These are phyloP conservation scores for Blomia tropicalis DNA, from an alignment of 2,888 invertebrate species.

Conservation along the genomic window DNA sequence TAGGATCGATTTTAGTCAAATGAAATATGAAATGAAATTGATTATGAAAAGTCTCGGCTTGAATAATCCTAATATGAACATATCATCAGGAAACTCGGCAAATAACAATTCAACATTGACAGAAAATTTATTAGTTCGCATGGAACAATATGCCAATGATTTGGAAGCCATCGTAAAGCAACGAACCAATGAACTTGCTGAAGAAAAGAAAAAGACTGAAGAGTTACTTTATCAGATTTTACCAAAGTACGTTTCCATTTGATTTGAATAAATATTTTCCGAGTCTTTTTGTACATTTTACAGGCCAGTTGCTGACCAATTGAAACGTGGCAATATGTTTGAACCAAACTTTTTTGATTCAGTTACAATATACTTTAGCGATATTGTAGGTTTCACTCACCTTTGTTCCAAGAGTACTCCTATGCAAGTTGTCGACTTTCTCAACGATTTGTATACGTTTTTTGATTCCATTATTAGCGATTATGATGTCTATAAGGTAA, in stretches of 20 bases:
- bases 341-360: constrained; percentile 81
- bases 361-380: constrained; percentile 89
- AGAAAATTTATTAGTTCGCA: constrained; percentile 95
- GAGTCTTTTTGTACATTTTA: too few relatives aligned
- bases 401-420: constrained; percentile 88
- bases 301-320: constrained; percentile 59
- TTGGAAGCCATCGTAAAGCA: constrained; percentile 83
- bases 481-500: constrained; percentile 79
- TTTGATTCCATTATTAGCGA: constrained; percentile 89
- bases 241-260: constrained; percentile 44
- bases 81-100: too few relatives aligned
- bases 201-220: constrained; percentile 84
- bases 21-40: constrained; percentile 23
- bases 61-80: constrained; percentile 8
- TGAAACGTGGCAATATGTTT: constrained; percentile 71
- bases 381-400: constrained; percentile 85
- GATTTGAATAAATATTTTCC: background rate
- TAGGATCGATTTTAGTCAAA: constrained; percentile 22
- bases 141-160: constrained; percentile 87
- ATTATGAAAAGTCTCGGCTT: constrained; percentile 17
- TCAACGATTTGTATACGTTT: constrained; percentile 89
- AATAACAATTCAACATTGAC: constrained; percentile 62
- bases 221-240: constrained; percentile 82
- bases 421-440: constrained; percentile 80
- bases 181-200: constrained; percentile 67